Evolutionary conservation across 2,113 vertebrate genomes (phyloP), one percentile per base, ranked within the genome.

Genomic region (Puffinus mauretanicus): DNA sequence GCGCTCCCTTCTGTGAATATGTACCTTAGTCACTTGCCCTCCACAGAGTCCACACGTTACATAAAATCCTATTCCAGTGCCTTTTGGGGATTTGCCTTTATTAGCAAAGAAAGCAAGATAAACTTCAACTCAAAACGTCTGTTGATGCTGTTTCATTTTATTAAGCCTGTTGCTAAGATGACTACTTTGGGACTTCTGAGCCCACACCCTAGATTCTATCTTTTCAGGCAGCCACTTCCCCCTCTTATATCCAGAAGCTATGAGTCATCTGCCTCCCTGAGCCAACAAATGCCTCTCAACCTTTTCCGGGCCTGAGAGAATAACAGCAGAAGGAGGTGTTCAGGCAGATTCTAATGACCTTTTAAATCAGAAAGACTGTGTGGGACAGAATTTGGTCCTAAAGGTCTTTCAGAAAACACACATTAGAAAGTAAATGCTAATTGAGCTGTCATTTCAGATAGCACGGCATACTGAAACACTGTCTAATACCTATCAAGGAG

Each of bases 191-290:
- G 90, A 94, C 55, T 93, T 86, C 42, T 70, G 71, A 86, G 75
- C 88, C 58, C 71, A 94, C 88, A 82, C 90, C 90, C 96, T 67
- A 47, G 71, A 92, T 62, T 88, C 67, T 86, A 66, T 95, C 96
- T 97, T 88, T 93, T 70, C 71, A 93, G 90, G 71, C 90, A 93
- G 94, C 46, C 66, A 93, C 78, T 97, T 95, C 85, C 94, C 61
- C 44, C 51, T 87, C 82, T 85, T 65, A 69, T 6, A 94, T 51
- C 49, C 85, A 90, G 85, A 89, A 95, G 66, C 54, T 86, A 87
- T 95, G 94, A 97, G 85, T 96, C 96, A 96, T 66, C 75, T 85
- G 78, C 70, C 78, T 93, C 36, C 32, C 36, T 29, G 58, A 80
- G 90, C 66, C 90, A 96, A 73, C 62, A 91, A 95, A 90, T 62